A percentile compares a stretch with the other conserved stretches of the same genome.
Evolutionary conservation across 2,113 vertebrate genomes (phyloP).

Genomic region (Festucalex cinctus): DNA sequence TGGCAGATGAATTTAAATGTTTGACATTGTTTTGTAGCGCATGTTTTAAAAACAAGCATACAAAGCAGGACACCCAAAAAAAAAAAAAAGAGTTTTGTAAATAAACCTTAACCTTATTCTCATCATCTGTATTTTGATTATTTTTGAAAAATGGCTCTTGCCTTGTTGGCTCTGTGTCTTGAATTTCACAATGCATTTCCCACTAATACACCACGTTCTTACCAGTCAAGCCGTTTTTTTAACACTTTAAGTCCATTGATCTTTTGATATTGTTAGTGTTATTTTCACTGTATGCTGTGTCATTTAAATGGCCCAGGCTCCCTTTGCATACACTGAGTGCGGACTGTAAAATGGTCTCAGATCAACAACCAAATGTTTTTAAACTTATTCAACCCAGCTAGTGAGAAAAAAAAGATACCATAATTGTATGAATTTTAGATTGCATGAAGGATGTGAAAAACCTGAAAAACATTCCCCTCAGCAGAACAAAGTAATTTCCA

Average conservation of each 20-base stretch:
- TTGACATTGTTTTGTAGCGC: not conserved
- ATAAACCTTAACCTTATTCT: not conserved
- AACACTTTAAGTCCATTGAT: not conserved
- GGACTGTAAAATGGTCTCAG: not conserved
- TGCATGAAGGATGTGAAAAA: not conserved
- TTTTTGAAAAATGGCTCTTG: not conserved
- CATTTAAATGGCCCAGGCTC: not conserved
- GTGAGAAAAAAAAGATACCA: not conserved
- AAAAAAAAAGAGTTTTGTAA: not conserved
- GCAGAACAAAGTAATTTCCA: not conserved
- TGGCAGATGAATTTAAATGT: not conserved
- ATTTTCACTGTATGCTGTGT: not conserved
- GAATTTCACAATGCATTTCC: not conserved
- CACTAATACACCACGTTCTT: not conserved
- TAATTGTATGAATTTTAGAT: not conserved
- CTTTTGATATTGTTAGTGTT: not conserved
- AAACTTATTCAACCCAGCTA: not conserved
- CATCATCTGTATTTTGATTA: not conserved
- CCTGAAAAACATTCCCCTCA: not conserved
- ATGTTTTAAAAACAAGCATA: not conserved
- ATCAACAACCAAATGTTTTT: not conserved
- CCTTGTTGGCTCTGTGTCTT: not conserved
- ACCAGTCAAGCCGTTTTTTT: not conserved
- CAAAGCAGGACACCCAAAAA: too few species aligned
- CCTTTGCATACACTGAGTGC: not conserved